phyloP scores from a whole-genome alignment of 1,140 invertebrate species.

The Odontomachus brunneus region DNA sequence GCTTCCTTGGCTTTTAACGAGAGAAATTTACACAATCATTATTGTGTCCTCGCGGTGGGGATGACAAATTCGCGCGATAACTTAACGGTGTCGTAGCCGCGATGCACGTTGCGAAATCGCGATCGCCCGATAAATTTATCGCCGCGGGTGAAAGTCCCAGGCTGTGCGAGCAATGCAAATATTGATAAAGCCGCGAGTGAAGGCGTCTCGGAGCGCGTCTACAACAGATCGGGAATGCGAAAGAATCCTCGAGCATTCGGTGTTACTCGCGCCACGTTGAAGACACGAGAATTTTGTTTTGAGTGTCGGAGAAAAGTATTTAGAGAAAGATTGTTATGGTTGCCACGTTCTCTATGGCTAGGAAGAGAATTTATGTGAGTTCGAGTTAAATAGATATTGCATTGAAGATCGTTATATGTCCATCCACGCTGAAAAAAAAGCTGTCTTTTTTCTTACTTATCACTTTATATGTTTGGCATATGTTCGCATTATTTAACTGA shows the following conservation, averaged over 20 bases:
- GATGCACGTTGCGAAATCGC: conserved; percentile 33
- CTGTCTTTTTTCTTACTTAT: too few relatives aligned
- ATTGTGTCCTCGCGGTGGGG: conserved; percentile 43
- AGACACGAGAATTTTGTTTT: background rate
- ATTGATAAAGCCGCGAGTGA: background rate
- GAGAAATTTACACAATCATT: conserved; percentile 61
- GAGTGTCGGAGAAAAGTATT: too few relatives aligned
- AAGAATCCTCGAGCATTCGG: background rate
- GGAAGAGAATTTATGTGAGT: too few relatives aligned
- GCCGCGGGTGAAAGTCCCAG: conserved; percentile 10
- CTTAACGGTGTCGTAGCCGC: conserved; percentile 18
- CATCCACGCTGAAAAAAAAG: too few relatives aligned
- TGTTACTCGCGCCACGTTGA: too few relatives aligned
- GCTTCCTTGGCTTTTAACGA: conserved; percentile 66
- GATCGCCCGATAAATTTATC: conserved; percentile 35
- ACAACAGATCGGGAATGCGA: background rate
- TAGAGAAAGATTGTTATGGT: too few relatives aligned
- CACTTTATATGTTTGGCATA: too few relatives aligned
- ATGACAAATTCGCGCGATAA: conserved; percentile 57
- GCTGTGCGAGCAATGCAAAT: conserved; percentile 7
- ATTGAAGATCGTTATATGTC: too few relatives aligned
- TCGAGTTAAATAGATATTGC: too few relatives aligned
- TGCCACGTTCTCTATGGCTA: too few relatives aligned
- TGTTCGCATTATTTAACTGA: too few relatives aligned
- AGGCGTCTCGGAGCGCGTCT: background rate